Conservation (phyloP, 30 jellyfish, hydroid and myxozoan species). For the Chrysaora quinquecirrha region DNA sequence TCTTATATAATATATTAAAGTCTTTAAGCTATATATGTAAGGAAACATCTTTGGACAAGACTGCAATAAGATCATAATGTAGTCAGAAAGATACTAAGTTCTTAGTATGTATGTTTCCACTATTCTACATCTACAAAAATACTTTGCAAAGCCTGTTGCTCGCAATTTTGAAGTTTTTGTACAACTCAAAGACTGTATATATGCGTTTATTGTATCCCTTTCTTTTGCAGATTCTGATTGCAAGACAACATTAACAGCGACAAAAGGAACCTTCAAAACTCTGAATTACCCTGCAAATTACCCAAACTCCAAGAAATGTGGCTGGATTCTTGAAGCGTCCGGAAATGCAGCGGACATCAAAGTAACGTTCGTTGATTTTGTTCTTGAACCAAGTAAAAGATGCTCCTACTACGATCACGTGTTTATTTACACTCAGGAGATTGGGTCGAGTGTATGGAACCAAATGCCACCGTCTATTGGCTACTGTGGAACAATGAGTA, state of each 20-base stretch:
- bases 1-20: too few species aligned
- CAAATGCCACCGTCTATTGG: constrained; percentile 73
- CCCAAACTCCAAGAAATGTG: constrained; percentile 59
- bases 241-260: background rate
- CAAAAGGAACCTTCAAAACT: constrained; percentile 33
- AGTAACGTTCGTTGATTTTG: constrained; percentile 56
- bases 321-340: constrained; percentile 73
- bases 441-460: constrained; percentile 74
- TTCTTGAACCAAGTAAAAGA: constrained; percentile 79
- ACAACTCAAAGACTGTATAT: too few species aligned
- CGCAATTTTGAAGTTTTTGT: too few species aligned
- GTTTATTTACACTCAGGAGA: constrained; percentile 60
- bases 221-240: constrained; percentile 22
- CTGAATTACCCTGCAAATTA: constrained; percentile 59
- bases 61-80: too few species aligned
- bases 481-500: constrained; percentile 71
- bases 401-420: constrained; percentile 85
- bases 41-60: too few species aligned
- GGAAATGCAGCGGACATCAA: constrained; percentile 81
- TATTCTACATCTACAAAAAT: too few species aligned
- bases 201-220: too few species aligned
- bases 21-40: too few species aligned
- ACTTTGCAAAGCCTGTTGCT: too few species aligned
- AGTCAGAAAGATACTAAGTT: too few species aligned
- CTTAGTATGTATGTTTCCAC: too few species aligned